A percentile compares a stretch with the other conserved stretches of the same genome.
These are phyloP conservation scores for Drosophila cardini DNA, from an alignment of 1,140 invertebrate genomes.

Conservation along the genomic window DNA sequence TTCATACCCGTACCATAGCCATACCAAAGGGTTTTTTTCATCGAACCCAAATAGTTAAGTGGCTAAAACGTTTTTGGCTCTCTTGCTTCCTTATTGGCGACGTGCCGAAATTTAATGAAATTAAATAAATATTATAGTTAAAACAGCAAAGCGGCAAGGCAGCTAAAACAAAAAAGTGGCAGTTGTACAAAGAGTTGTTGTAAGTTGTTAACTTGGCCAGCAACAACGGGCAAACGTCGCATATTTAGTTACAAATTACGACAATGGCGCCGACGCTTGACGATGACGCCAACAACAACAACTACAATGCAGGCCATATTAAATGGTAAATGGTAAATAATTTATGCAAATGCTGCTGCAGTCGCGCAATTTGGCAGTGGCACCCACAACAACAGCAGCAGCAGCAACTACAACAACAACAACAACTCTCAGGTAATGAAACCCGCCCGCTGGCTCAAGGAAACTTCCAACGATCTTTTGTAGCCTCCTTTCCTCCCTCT, in stretches of 20 bases:
- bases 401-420: slow-evolving; percentile 35
- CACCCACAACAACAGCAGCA: slow-evolving; percentile 64
- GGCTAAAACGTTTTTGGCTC: slow-evolving; percentile 64
- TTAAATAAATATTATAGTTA: slow-evolving; percentile 77
- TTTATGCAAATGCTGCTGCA: slow-evolving; percentile 80
- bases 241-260: slow-evolving; percentile 82
- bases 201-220: slow-evolving; percentile 30
- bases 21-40: slow-evolving; percentile 35
- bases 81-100: slow-evolving; percentile 73
- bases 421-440: slow-evolving; percentile 69
- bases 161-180: slow-evolving; percentile 32
- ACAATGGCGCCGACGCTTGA: slow-evolving; percentile 65
- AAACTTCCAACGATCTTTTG: slow-evolving; percentile 51
- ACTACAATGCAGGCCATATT: slow-evolving; percentile 74
- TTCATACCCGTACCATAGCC: slow-evolving; percentile 5
- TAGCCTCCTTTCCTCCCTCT: not conserved
- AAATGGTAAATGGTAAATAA: slow-evolving; percentile 83
- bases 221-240: slow-evolving; percentile 35
- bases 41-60: slow-evolving; percentile 63
- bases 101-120: slow-evolving; percentile 80
- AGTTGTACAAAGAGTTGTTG: slow-evolving; percentile 31
- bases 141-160: slow-evolving; percentile 14
- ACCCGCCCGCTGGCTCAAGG: slow-evolving; percentile 80
- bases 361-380: slow-evolving; percentile 74
- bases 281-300: slow-evolving; percentile 57